Percentiles rank a stretch among this genome's conserved stretches.
phyloP scores from a whole-genome alignment of 2,113 vertebrate genomes.

The Spea multiplicata region DNA sequence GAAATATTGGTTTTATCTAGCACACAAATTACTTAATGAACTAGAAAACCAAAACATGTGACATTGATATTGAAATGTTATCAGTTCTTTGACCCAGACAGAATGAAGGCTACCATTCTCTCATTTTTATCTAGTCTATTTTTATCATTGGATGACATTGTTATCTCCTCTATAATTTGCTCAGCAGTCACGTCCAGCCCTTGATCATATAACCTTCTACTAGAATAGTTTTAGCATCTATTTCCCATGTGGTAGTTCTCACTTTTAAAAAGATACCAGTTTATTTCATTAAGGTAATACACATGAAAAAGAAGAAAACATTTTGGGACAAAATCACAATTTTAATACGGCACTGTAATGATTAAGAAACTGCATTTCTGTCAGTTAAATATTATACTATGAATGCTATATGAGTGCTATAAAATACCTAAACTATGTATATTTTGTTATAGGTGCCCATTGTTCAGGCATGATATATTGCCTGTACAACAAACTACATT shows the following conservation, averaged over 20 bases:
- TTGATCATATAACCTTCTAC: conserved; percentile 54
- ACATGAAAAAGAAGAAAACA: conserved; percentile 23
- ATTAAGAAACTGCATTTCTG: too few species aligned
- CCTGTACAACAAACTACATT: too few species aligned
- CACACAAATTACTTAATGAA: conserved; percentile 13
- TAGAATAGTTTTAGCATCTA: conserved; percentile 48
- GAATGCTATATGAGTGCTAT: too few species aligned
- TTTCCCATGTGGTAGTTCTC: conserved; percentile 37
- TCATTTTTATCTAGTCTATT: conserved; percentile 58
- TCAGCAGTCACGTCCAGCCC: conserved; percentile 57
- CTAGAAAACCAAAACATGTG: conserved; percentile 36
- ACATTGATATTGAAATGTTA: conserved; percentile 57
- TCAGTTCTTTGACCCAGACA: conserved; percentile 55
- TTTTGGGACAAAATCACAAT: neutral
- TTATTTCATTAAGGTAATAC: conserved; percentile 17
- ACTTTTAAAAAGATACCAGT: conserved; percentile 44
- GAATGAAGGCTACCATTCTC: conserved; percentile 53
- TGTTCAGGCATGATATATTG: too few species aligned
- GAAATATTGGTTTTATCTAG: too few species aligned
- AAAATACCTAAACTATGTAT: too few species aligned
- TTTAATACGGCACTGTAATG: neutral
- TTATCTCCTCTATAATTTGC: conserved; percentile 51
- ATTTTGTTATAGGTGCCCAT: too few species aligned
- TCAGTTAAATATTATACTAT: too few species aligned
- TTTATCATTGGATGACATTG: conserved; percentile 53